Evolutionary conservation across 2,113 vertebrate genomes (phyloP).

Genomic region (Chascanopsetta lugubris): DNA sequence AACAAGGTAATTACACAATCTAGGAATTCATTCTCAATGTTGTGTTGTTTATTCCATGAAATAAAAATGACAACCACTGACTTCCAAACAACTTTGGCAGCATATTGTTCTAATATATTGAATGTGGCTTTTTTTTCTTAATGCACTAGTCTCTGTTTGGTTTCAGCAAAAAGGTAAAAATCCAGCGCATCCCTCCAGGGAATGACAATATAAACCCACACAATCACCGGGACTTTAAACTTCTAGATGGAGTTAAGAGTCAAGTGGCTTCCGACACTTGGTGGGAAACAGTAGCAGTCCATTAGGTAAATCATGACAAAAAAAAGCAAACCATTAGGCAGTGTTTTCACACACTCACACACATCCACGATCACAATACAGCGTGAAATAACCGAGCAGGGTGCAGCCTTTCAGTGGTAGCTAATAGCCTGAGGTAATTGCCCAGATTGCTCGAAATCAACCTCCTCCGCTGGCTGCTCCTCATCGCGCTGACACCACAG

Average conservation of each 20-base stretch:
- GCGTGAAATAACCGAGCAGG: conserved; percentile 40
- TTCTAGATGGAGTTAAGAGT: conserved; percentile 24
- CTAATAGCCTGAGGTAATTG: conserved; percentile 67
- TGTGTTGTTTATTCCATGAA: no score
- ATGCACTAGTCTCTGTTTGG: no score
- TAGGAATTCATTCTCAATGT: no score
- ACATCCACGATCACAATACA: conserved; percentile 22
- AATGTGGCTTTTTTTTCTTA: no score
- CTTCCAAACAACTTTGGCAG: neutral
- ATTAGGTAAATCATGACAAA: conserved; percentile 57
- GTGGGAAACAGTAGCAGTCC: conserved; percentile 39
- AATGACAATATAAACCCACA: conserved; percentile 24
- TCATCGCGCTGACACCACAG: conserved; percentile 53
- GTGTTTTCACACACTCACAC: conserved; percentile 15
- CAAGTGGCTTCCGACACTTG: conserved; percentile 15
- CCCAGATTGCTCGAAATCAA: conserved; percentile 67
- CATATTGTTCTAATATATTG: no score
- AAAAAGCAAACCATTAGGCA: conserved; percentile 49
- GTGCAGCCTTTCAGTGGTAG: conserved; percentile 47
- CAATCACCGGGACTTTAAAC: conserved; percentile 21
- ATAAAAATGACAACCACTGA: neutral
- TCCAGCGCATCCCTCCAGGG: neutral
- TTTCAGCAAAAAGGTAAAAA: no score
- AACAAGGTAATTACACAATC: no score
- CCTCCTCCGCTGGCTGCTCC: conserved; percentile 46